Evolutionary conservation across 2,888 invertebrate species (phyloP).

Genomic region (Geotrupes spiniger): DNA sequence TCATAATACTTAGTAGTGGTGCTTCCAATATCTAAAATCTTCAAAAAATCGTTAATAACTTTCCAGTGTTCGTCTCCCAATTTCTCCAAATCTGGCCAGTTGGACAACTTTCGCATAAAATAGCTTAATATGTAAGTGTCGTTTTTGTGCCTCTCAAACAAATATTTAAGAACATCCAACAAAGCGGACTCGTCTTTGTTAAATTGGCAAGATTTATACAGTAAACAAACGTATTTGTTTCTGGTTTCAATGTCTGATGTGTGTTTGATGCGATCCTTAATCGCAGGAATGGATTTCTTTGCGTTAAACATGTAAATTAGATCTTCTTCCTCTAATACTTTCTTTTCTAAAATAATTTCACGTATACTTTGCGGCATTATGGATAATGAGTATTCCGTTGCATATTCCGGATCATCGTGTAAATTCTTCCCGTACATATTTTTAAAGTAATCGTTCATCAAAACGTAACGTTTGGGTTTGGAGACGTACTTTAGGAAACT

Average conservation of each 20-base stretch:
- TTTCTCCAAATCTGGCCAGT: neutral
- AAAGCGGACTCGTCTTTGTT: slow-evolving; percentile 3
- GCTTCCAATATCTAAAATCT: slow-evolving; percentile 7
- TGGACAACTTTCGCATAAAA: neutral
- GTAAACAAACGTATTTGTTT: neutral
- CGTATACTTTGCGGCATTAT: neutral
- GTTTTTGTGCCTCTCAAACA: slow-evolving; percentile 10
- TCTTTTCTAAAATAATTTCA: neutral
- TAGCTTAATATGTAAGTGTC: neutral
- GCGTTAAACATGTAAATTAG: slow-evolving; percentile 4
- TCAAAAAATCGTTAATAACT: slow-evolving; percentile 1
- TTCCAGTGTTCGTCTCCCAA: slow-evolving; percentile 2
- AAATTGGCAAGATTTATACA: neutral
- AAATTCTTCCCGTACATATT: slow-evolving; percentile 5
- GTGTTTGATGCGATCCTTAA: slow-evolving; percentile 8
- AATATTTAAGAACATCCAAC: slow-evolving; percentile 1
- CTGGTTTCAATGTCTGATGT: slow-evolving; percentile 2
- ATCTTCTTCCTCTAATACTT: slow-evolving; percentile 8
- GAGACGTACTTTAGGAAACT: neutral
- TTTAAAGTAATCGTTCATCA: neutral
- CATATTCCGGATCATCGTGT: neutral
- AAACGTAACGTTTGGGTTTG: neutral
- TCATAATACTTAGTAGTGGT: no score
- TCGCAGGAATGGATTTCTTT: slow-evolving; percentile 10
- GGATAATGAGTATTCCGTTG: neutral